Conservation (phyloP, 2,113 vertebrate genomes). For the Lagopus muta region DNA sequence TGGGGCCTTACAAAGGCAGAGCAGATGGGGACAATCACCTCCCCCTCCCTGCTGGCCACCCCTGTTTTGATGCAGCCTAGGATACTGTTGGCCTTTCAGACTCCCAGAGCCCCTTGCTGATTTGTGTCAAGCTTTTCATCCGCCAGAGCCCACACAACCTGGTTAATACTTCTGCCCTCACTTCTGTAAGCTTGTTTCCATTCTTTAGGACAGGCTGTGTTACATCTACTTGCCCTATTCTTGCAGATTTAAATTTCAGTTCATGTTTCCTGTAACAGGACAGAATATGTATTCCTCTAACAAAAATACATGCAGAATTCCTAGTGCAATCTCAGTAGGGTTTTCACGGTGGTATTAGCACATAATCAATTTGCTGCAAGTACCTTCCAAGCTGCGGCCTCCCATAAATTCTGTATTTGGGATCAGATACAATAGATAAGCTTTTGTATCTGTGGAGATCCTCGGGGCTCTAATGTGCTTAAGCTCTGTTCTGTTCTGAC, state of each 20-base stretch:
- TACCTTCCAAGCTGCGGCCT: neutral
- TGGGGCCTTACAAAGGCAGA: neutral
- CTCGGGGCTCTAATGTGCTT: neutral
- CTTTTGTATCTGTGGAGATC: neutral
- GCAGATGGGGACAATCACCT: neutral
- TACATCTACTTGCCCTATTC: neutral
- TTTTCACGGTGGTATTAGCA: neutral
- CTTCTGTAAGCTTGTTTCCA: neutral
- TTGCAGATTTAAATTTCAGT: neutral
- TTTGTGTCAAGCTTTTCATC: neutral
- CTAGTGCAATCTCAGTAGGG: neutral
- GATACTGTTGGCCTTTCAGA: neutral
- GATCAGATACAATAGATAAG: neutral
- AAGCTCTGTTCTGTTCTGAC: neutral
- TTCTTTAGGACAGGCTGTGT: neutral
- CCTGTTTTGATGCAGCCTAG: neutral
- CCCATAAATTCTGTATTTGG: neutral
- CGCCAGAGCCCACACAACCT: neutral
- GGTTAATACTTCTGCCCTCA: neutral
- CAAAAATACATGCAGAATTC: neutral
- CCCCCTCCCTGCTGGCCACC: neutral
- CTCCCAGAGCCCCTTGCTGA: neutral
- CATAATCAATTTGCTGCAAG: neutral
- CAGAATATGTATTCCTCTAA: neutral
- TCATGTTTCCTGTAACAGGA: neutral